Percentiles rank a stretch among this genome's conserved stretches.
These are phyloP conservation scores for Andinoacara biseriatus DNA, from an alignment of 2,113 vertebrate species.

Conservation along the genomic window DNA sequence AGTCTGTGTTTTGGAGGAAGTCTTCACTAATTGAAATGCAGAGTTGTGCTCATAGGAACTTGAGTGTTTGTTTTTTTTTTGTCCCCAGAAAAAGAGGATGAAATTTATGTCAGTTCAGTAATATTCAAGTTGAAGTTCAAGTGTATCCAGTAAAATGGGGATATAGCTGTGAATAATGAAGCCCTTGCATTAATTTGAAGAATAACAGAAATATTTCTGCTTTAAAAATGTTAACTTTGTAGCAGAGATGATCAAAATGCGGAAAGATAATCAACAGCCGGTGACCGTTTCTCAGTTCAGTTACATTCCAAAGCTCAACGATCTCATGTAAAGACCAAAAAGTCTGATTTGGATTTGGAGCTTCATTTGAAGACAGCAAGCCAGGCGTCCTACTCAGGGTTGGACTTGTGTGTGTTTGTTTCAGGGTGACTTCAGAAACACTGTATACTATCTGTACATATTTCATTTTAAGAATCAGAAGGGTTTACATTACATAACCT, in stretches of 20 bases:
- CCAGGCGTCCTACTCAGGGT: conserved; percentile 41
- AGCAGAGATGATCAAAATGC: too few species aligned
- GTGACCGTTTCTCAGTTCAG: conserved; percentile 8
- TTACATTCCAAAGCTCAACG: conserved; percentile 43
- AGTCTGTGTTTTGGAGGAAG: conserved; percentile 89
- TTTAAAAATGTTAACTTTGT: too few species aligned
- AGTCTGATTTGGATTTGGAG: conserved; percentile 48
- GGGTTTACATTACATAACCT: neutral
- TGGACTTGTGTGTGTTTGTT: conserved; percentile 49
- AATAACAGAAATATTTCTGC: neutral
- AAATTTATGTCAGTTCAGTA: conserved; percentile 37
- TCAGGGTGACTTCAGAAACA: neutral
- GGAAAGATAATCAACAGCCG: neutral
- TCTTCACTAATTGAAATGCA: conserved; percentile 92
- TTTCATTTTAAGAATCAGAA: neutral
- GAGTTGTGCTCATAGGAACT: conserved; percentile 65
- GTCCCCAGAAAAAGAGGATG: neutral
- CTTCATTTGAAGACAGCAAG: conserved; percentile 38
- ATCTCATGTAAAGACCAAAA: conserved; percentile 50
- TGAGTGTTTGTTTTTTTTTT: conserved; percentile 18
- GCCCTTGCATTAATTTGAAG: neutral
- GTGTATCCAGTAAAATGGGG: neutral
- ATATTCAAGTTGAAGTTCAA: conserved; percentile 22
- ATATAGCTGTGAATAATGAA: neutral
- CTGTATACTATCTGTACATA: neutral